phyloP scores from a whole-genome alignment of 1,140 invertebrate species.

The Tetragnatha versicolor region DNA sequence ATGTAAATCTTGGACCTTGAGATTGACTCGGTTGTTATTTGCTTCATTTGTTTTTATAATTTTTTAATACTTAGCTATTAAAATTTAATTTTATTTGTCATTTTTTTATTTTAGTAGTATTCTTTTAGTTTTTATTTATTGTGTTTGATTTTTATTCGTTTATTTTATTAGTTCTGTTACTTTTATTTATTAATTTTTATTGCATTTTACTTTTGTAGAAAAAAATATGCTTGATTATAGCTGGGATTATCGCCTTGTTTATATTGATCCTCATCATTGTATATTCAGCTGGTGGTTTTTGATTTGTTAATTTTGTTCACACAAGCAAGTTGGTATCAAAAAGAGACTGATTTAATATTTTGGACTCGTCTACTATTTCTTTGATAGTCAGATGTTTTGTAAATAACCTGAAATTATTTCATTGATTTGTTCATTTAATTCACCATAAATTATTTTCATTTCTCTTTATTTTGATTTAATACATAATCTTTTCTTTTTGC shows the following conservation, averaged over 20 bases:
- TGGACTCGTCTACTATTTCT: slow-evolving; percentile 11
- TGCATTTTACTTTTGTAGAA: slow-evolving; percentile 40
- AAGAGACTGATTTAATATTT: background rate
- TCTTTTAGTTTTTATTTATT: background rate
- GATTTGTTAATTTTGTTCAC: background rate
- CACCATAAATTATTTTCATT: slow-evolving; percentile 42
- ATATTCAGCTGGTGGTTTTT: slow-evolving; percentile 37
- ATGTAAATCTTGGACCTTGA: too few relatives aligned
- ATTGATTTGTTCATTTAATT: slow-evolving; percentile 23
- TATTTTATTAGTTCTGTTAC: background rate
- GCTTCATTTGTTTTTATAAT: background rate
- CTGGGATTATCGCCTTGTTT: slow-evolving; percentile 36
- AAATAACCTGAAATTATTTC: slow-evolving; percentile 28
- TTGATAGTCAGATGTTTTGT: slow-evolving; percentile 26
- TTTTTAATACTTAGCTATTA: background rate
- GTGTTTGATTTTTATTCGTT: background rate
- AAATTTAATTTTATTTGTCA: background rate
- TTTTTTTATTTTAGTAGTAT: background rate
- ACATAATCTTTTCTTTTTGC: background rate
- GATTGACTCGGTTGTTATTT: background rate
- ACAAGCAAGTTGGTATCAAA: too few relatives aligned
- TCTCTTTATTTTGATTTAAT: slow-evolving; percentile 1
- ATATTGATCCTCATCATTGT: slow-evolving; percentile 47
- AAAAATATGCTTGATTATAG: slow-evolving; percentile 45
- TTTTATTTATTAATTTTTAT: background rate